Conservation (phyloP, 2,888 invertebrate species). For the Eupithecia inturbata region DNA sequence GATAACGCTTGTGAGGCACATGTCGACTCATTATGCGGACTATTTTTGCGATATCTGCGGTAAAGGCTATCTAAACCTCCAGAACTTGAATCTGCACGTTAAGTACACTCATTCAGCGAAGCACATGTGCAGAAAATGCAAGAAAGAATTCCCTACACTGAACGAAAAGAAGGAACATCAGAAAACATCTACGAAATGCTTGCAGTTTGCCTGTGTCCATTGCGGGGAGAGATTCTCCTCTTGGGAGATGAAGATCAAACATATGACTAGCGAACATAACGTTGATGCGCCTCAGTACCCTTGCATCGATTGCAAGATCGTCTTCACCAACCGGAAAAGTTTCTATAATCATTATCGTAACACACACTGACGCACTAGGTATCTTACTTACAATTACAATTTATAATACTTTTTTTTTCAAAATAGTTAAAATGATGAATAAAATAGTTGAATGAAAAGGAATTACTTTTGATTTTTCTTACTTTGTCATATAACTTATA, state of each 20-base stretch:
- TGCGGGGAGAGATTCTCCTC: conserved; percentile 72
- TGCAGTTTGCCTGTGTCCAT: conserved; percentile 64
- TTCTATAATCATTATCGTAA: conserved; percentile 33
- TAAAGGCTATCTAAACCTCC: conserved; percentile 60
- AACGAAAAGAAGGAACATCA: conserved; percentile 63
- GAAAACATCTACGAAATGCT: conserved; percentile 61
- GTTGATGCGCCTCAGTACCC: conserved; percentile 55
- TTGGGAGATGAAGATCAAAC: conserved; percentile 70
- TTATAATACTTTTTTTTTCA: not conserved
- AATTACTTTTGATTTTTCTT: no score
- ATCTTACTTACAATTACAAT: no score
- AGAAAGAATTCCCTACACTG: conserved; percentile 60
- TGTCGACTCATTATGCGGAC: conserved; percentile 66
- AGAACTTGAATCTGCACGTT: conserved; percentile 68
- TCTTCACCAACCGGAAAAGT: conserved; percentile 24
- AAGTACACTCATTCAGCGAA: conserved; percentile 64
- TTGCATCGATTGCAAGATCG: conserved; percentile 33
- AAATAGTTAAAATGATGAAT: no score
- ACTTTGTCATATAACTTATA: no score
- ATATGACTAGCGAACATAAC: conserved; percentile 61
- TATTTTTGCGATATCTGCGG: conserved; percentile 73
- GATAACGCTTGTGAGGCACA: conserved; percentile 67
- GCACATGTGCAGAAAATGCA: conserved; percentile 68
- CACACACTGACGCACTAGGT: conserved; percentile 35
- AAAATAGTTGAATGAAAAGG: no score